A percentile compares a stretch with the other conserved stretches of the same genome.
These are phyloP conservation scores for Hippoglossus stenolepis DNA, from an alignment of 2,113 vertebrate species.

Conservation along the genomic window DNA sequence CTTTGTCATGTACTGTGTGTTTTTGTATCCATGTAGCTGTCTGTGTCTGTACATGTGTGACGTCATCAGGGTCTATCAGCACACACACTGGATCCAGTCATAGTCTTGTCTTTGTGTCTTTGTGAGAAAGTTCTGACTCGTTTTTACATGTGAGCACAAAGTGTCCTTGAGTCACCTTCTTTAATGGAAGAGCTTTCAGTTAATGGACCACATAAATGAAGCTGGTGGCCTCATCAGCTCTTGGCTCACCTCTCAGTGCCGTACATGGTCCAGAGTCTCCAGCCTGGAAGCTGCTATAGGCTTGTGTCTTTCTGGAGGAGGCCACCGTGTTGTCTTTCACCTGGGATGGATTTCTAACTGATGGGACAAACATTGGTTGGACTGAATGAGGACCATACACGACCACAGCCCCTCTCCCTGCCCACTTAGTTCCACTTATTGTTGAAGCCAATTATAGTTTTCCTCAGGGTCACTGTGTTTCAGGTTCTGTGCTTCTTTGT, in stretches of 20 bases:
- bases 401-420: not conserved
- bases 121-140: not conserved
- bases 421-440: not conserved
- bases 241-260: slow-evolving; percentile 15
- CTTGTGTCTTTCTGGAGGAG: slow-evolving; percentile 11
- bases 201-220: slow-evolving; percentile 41
- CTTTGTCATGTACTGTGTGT: not conserved
- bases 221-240: slow-evolving; percentile 16
- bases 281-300: slow-evolving; percentile 13
- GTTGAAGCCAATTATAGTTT: slow-evolving; percentile 3
- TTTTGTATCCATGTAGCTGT: not conserved
- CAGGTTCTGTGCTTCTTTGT: slow-evolving; percentile 47
- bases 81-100: not conserved
- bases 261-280: not conserved
- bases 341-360: slow-evolving; percentile 7
- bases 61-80: not conserved
- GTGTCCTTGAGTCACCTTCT: slow-evolving; percentile 11
- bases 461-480: slow-evolving; percentile 11
- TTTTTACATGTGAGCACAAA: slow-evolving; percentile 2
- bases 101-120: not conserved
- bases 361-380: slow-evolving; percentile 10
- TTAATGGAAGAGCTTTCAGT: slow-evolving; percentile 13
- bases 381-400: slow-evolving; percentile 2
- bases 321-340: not conserved
- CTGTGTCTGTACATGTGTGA: not conserved